Base-by-base conservation (phyloP, 2,888 invertebrate species). In the Bibio marci region DNA sequence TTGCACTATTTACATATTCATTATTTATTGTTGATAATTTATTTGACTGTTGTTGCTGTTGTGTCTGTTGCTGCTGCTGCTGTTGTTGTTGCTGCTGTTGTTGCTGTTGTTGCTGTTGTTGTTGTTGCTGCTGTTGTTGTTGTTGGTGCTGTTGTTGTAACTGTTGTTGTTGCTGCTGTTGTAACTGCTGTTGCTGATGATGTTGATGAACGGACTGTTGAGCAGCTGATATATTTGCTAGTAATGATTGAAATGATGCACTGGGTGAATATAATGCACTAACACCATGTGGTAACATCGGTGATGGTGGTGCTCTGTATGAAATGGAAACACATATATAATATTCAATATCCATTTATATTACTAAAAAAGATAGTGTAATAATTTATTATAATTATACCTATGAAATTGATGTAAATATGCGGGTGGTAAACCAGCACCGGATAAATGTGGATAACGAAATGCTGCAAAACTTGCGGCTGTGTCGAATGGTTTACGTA, bases 211-310 rank as follows among this genome's bases (percentile, higher is more conserved):
- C 33, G 13, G 38, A 38, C 31, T 38, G 54, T 48, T 73, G 71
- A 3, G 69, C 70, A 2, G 72, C 75, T 28, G 80, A 74, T 35
- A 85, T 70, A 52, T 83, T 82, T 3, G 86, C 87, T 55, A 90
- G 66, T 19, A 88, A 66, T 10, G 80, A 85, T 59, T 90, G 88
- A 61, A 88, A 88, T 33, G 86, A 82, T 55, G 71, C 72, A 48
- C 67, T 62, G 14, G 53, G 49, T 22, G 70, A 69, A 48, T 71
- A 71, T 41, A 70, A 60, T 12, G 65, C 58, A 41, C 70, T 67
- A 55, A 73, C 70, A 28, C 70, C 68, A 14, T 70, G 72, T 35
- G 72, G 71, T 41, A 80, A 69, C 44, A 81, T 69, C 37, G 71
- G 69, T 26, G 55, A 59, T 12, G 79, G 78, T 7, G 62, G 65